These are phyloP conservation scores for Aradus depressus DNA, from an alignment of 2,888 invertebrate genomes.

Conservation along the genomic window DNA sequence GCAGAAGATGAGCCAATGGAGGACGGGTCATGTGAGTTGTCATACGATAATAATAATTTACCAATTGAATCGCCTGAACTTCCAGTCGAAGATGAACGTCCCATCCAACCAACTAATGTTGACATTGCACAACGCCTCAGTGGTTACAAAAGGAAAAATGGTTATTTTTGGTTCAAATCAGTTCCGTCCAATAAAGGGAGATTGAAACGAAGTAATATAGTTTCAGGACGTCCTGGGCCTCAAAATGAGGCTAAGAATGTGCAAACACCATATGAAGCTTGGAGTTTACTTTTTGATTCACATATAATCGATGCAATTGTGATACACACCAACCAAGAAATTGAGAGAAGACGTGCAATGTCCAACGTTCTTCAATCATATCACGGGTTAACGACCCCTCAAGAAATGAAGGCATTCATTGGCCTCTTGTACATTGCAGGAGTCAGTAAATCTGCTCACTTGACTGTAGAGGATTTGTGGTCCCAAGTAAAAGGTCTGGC, in stretches of 20 bases:
- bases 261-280: not conserved
- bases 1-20: no score
- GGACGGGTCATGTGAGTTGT: no score
- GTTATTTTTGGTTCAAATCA: not conserved
- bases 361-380: slow-evolving; percentile 1
- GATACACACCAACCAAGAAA: slow-evolving; percentile 8
- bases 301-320: not conserved
- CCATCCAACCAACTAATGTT: no score
- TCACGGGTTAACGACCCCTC: slow-evolving; percentile 1
- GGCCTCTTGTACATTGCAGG: slow-evolving; percentile 12
- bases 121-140: no score
- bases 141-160: slow-evolving; percentile 7
- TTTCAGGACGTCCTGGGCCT: slow-evolving; percentile 10
- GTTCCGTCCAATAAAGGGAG: not conserved
- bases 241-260: slow-evolving; percentile 12
- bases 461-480: slow-evolving; percentile 8
- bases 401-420: slow-evolving; percentile 8
- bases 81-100: no score
- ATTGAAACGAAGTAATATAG: slow-evolving; percentile 1
- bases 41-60: no score
- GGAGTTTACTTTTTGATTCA: not conserved
- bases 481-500: not conserved
- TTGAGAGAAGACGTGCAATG: not conserved
- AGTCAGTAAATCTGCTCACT: slow-evolving; percentile 11
- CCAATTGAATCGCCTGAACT: no score